phyloP scores from a whole-genome alignment of 1,140 invertebrate species.

The Gonioctena quinquepunctata region DNA sequence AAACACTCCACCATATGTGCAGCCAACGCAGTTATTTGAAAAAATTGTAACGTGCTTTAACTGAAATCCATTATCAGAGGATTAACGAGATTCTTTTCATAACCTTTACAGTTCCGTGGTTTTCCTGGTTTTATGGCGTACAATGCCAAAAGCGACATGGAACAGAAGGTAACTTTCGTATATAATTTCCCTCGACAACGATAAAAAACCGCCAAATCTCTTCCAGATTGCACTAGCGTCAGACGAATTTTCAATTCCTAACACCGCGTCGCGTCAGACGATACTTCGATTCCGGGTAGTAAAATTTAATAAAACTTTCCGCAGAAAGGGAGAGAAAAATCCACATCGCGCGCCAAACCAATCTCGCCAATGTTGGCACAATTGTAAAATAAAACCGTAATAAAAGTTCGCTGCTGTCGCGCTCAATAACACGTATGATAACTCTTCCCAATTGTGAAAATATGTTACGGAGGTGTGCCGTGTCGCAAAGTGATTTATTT shows the following conservation, averaged over 20 bases:
- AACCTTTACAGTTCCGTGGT: background rate
- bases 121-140: background rate
- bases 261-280: background rate
- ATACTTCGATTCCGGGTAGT: background rate
- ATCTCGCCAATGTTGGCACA: background rate
- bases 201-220: background rate
- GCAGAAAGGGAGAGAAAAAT: background rate
- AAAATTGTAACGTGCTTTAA: background rate
- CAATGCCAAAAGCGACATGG: background rate
- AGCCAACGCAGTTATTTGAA: too few species aligned
- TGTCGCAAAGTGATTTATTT: background rate
- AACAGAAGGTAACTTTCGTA: background rate
- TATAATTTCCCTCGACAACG: background rate
- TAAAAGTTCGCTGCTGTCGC: background rate
- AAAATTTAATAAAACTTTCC: background rate
- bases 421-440: background rate
- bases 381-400: background rate
- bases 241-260: background rate
- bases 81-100: background rate
- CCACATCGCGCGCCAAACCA: background rate
- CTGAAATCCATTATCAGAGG: background rate
- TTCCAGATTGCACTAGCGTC: background rate
- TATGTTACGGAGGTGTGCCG: background rate
- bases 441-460: background rate
- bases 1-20: too few species aligned